Evolutionary conservation across 2,113 vertebrate genomes (phyloP).

Genomic region (Gnathonemus echidnorhynchus): DNA sequence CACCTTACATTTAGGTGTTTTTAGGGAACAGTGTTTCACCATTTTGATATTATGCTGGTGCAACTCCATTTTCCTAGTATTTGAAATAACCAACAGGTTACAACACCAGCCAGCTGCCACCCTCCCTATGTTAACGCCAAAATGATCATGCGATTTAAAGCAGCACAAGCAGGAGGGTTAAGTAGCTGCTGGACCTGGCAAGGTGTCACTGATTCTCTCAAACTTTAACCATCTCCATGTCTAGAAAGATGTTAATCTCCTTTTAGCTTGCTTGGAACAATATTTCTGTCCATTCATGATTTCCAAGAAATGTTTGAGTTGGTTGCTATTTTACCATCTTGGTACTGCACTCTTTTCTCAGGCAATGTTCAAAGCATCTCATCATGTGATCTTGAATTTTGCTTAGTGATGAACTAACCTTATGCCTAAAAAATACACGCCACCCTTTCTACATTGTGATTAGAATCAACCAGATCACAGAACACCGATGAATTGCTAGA

Average conservation of each 20-base stretch:
- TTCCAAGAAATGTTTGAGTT: not conserved
- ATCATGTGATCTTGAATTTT: not conserved
- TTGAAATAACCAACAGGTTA: not conserved
- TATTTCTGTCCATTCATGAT: not conserved
- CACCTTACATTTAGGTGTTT: not conserved
- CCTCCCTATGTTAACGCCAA: not conserved
- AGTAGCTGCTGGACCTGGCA: not conserved
- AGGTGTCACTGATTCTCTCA: not conserved
- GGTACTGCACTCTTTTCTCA: not conserved
- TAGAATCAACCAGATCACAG: not conserved
- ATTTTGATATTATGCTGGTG: not conserved
- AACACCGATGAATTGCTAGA: not conserved
- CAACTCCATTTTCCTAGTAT: not conserved
- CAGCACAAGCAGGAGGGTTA: not conserved
- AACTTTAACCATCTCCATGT: not conserved
- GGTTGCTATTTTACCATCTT: not conserved
- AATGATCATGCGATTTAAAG: not conserved
- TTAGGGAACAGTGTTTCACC: not conserved
- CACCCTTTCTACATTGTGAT: no score
- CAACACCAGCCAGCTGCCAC: not conserved
- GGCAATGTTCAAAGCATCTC: not conserved
- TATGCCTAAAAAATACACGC: not conserved
- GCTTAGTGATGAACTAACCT: not conserved
- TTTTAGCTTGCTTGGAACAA: not conserved
- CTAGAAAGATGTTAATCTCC: not conserved